phyloP scores from a whole-genome alignment of 2,113 vertebrate species.

The Lasiurus cinereus region DNA sequence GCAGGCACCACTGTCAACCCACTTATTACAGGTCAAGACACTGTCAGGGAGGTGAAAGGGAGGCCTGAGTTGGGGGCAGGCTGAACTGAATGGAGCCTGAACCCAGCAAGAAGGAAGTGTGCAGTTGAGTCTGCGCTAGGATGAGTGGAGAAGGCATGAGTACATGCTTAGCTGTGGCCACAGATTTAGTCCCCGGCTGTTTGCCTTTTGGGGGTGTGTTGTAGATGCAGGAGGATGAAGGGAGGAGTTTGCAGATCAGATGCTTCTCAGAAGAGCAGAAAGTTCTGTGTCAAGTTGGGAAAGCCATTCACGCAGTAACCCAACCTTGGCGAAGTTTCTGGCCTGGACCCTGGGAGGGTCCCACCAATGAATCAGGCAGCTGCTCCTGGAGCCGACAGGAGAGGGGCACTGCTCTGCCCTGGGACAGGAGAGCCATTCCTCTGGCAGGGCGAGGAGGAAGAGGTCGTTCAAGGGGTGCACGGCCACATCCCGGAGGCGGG shows the following conservation, averaged over 20 bases:
- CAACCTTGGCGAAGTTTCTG: background rate
- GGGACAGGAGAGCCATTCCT: background rate
- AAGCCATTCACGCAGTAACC: background rate
- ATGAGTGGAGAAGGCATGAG: too few relatives aligned
- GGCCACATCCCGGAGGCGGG: background rate
- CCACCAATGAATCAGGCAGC: background rate
- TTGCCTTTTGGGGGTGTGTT: background rate
- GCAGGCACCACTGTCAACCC: background rate
- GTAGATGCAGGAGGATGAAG: background rate
- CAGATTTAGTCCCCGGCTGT: background rate
- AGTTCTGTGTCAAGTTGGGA: background rate
- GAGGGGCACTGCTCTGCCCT: background rate
- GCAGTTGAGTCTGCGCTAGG: background rate
- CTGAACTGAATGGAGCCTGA: background rate
- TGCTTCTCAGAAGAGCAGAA: constrained; percentile 15
- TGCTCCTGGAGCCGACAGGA: background rate
- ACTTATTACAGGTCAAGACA: background rate
- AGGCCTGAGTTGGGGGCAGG: background rate
- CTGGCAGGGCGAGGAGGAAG: background rate
- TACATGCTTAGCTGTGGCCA: background rate
- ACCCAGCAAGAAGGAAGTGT: background rate
- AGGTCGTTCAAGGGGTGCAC: background rate
- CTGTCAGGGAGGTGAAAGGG: background rate
- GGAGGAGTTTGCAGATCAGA: background rate
- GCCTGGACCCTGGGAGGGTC: background rate